A percentile compares a stretch with the other conserved stretches of the same genome.
phyloP scores from a whole-genome alignment of 2,113 vertebrate genomes.

The Sinocyclocheilus anshuiensis region DNA sequence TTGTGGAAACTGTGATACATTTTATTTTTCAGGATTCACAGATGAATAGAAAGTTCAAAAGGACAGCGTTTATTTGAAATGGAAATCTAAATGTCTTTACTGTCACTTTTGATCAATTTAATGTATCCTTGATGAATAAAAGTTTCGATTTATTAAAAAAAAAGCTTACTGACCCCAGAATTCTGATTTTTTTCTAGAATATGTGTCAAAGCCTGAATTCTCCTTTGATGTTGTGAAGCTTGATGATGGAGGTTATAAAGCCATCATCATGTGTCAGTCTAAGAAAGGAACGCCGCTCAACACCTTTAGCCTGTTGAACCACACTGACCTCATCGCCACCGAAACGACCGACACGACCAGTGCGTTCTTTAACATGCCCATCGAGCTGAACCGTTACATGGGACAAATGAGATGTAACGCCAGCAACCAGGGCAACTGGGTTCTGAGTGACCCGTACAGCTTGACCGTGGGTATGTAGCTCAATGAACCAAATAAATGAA shows the following conservation, averaged over 20 bases:
- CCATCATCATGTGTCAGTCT: conserved; percentile 60
- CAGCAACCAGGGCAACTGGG: conserved; percentile 51
- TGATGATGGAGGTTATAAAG: conserved; percentile 36
- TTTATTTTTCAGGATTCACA: not conserved
- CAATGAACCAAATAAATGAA: not conserved
- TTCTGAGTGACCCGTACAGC: not conserved
- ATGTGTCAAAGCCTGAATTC: conserved; percentile 63
- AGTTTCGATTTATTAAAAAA: no score
- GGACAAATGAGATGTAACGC: conserved; percentile 64
- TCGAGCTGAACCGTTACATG: conserved; percentile 32
- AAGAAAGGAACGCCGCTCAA: conserved; percentile 58
- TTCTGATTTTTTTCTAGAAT: conserved; percentile 49
- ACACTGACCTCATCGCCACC: not conserved
- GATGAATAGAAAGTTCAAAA: not conserved
- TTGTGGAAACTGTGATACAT: not conserved
- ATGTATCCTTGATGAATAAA: no score
- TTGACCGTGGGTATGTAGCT: conserved; percentile 66
- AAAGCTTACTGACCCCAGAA: no score
- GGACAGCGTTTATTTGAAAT: not conserved
- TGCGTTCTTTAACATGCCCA: conserved; percentile 52
- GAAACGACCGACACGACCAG: not conserved
- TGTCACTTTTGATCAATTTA: not conserved
- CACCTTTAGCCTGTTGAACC: conserved; percentile 64
- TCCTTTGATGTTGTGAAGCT: conserved; percentile 62
- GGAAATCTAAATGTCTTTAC: no score